phyloP scores from a whole-genome alignment of 1,140 invertebrate genomes.

The Drosophila suzukii region DNA sequence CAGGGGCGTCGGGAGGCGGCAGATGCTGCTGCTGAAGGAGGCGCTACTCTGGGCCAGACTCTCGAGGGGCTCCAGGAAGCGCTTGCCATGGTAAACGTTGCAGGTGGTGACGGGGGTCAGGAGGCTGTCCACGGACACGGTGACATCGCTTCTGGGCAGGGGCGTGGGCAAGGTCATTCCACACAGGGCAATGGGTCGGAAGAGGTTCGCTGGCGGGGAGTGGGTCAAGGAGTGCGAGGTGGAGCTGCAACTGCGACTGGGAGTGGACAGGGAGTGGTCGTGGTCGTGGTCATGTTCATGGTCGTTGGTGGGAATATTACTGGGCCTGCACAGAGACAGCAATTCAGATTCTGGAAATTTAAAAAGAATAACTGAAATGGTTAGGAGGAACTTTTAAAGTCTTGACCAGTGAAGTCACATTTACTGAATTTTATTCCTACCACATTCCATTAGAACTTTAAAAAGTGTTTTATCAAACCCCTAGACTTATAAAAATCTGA shows the following conservation, averaged over 20 bases:
- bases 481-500: too few relatives aligned
- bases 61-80: conserved; percentile 66
- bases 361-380: not conserved
- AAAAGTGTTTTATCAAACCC: too few relatives aligned
- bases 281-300: conserved; percentile 17
- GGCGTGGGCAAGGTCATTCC: conserved; percentile 1
- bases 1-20: conserved; percentile 60
- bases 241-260: conserved; percentile 38
- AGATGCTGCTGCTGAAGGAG: conserved; percentile 73
- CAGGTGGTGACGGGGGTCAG: conserved; percentile 45
- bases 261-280: conserved; percentile 35
- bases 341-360: conserved; percentile 64
- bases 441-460: too few relatives aligned
- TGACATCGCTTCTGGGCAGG: conserved; percentile 27
- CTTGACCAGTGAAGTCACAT: not conserved
- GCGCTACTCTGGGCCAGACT: conserved; percentile 61
- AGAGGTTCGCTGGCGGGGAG: conserved; percentile 55
- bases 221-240: conserved; percentile 16
- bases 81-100: conserved; percentile 70
- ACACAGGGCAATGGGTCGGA: conserved; percentile 60
- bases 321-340: conserved; percentile 45
- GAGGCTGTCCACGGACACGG: conserved; percentile 52
- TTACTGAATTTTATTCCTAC: not conserved
- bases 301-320: conserved; percentile 4
- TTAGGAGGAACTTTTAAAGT: not conserved